phyloP scores from a whole-genome alignment of 2,888 invertebrate species.

The Parelbella ahira region DNA sequence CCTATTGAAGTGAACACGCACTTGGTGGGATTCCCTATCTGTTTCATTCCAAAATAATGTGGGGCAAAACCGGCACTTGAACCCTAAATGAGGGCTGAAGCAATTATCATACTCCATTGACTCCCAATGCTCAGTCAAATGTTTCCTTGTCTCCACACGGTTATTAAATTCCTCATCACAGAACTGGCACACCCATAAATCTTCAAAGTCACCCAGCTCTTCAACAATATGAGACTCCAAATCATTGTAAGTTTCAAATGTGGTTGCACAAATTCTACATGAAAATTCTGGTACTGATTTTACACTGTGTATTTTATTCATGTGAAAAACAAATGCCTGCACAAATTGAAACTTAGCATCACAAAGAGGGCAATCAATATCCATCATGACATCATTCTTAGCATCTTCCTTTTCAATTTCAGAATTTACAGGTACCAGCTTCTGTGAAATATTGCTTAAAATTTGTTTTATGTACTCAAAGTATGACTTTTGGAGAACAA shows the following conservation, averaged over 20 bases:
- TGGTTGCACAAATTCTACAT: constrained; percentile 62
- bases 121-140: constrained; percentile 60
- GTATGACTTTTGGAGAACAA: constrained; percentile 64
- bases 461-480: constrained; percentile 56
- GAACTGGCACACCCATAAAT: constrained; percentile 75
- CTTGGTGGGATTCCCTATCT: constrained; percentile 68
- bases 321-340: constrained; percentile 47
- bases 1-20: constrained; percentile 53
- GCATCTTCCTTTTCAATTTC: constrained; percentile 49
- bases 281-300: constrained; percentile 54
- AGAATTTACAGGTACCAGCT: constrained; percentile 49
- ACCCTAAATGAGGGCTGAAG: constrained; percentile 71
- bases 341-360: constrained; percentile 43
- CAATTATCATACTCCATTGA: constrained; percentile 60
- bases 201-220: constrained; percentile 63
- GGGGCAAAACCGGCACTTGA: constrained; percentile 71
- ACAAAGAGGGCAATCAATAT: constrained; percentile 57
- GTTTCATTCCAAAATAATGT: constrained; percentile 74
- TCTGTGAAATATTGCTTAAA: constrained; percentile 47
- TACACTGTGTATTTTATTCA: constrained; percentile 61
- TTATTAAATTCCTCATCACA: constrained; percentile 72
- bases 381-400: constrained; percentile 39
- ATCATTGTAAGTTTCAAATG: constrained; percentile 56
- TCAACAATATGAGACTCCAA: constrained; percentile 49
- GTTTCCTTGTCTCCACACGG: constrained; percentile 52